Evolutionary conservation across 2,797 vertebrate species (phyloP).

Genomic region (Hyperoplus lanceolatus): DNA sequence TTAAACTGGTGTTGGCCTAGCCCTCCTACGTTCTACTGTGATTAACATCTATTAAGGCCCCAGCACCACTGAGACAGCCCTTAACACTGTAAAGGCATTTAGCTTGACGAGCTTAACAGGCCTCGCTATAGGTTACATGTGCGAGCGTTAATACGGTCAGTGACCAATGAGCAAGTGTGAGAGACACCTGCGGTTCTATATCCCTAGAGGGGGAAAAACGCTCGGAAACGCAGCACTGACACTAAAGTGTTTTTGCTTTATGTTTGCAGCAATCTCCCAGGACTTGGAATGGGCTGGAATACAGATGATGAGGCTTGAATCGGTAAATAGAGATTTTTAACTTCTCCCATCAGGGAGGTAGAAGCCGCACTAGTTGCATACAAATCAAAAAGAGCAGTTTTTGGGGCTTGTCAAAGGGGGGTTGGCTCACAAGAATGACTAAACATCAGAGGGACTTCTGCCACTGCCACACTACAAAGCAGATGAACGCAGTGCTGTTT

Average conservation of each 20-base stretch:
- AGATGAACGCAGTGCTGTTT: conserved; percentile 15
- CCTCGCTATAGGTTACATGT: conserved; percentile 58
- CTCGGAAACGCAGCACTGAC: conserved; percentile 27
- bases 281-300: conserved; percentile 12
- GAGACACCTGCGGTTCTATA: neutral
- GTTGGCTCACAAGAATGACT: neutral
- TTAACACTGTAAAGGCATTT: conserved; percentile 47
- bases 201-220: conserved; percentile 34
- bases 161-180: conserved; percentile 35
- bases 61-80: conserved; percentile 51
- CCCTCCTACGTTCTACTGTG: conserved; percentile 60
- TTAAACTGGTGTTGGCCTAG: conserved; percentile 66
- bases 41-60: conserved; percentile 77
- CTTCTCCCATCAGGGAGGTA: conserved; percentile 39
- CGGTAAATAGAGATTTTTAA: conserved; percentile 48
- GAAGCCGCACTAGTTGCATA: conserved; percentile 16
- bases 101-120: conserved; percentile 51
- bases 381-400: conserved; percentile 16
- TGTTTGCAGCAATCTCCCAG: conserved; percentile 39
- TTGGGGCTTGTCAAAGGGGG: conserved; percentile 28
- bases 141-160: conserved; percentile 58
- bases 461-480: neutral
- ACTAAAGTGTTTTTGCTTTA: conserved; percentile 45
- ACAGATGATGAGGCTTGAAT: conserved; percentile 52
- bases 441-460: neutral